Conservation (phyloP, 2,797 vertebrate species). For the Lacerta bilineata region DNA sequence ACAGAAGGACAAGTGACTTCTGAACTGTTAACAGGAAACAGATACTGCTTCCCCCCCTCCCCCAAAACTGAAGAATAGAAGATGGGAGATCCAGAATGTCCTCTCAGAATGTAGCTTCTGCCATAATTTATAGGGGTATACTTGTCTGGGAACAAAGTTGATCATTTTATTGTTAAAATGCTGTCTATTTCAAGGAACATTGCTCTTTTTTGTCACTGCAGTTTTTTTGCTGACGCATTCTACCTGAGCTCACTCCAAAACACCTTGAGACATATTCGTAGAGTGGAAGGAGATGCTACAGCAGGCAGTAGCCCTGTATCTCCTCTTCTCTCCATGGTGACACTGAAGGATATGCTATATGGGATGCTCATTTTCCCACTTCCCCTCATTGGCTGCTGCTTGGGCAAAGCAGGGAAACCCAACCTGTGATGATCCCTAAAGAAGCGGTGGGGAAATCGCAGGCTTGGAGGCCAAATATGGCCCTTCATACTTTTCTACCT, state of each 20-base stretch:
- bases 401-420: background rate
- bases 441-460: too few species aligned
- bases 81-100: background rate
- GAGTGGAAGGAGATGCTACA: background rate
- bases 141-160: background rate
- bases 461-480: background rate
- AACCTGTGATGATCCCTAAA: background rate
- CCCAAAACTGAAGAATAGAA: background rate
- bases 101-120: background rate
- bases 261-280: background rate
- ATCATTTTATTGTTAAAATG: background rate
- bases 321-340: background rate
- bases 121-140: background rate
- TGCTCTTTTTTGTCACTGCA: background rate
- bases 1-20: background rate
- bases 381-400: background rate
- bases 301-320: background rate
- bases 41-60: too few species aligned
- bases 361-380: background rate
- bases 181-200: background rate
- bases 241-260: background rate
- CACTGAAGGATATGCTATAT: background rate
- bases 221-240: background rate
- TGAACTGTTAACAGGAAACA: background rate
- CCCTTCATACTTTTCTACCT: too few species aligned